A percentile compares a stretch with the other conserved stretches of the same genome.
phyloP scores from a whole-genome alignment of 2,888 invertebrate genomes.

The Pammene aurita region DNA sequence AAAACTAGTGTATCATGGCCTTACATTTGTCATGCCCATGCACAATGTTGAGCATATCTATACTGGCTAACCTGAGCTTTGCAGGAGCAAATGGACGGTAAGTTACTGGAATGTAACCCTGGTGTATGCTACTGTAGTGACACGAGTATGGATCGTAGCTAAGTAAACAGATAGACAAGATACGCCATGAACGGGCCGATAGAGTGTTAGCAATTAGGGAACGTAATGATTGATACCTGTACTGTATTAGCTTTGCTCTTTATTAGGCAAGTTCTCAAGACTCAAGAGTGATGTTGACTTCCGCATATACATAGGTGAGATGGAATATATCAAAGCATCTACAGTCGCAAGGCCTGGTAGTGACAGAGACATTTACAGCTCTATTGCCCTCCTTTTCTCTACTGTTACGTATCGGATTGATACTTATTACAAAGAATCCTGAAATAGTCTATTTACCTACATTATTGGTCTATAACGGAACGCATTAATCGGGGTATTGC shows the following conservation, averaged over 20 bases:
- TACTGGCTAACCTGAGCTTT: neutral
- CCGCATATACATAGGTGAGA: neutral
- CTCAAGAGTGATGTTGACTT: no score
- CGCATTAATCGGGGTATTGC: conserved; percentile 24
- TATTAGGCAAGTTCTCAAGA: neutral
- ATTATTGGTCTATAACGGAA: conserved; percentile 19
- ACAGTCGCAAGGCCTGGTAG: neutral
- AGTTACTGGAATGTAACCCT: no score
- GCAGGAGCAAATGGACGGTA: no score
- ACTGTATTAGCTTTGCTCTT: neutral
- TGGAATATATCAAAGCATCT: no score
- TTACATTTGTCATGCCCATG: neutral
- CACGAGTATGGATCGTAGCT: neutral
- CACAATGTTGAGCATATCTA: neutral
- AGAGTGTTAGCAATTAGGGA: conserved; percentile 13
- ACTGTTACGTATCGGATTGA: neutral
- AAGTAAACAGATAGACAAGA: conserved; percentile 17
- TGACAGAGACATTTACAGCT: neutral
- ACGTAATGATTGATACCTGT: neutral
- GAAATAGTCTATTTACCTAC: conserved; percentile 29
- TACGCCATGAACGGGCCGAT: conserved; percentile 20
- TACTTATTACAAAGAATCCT: conserved; percentile 14
- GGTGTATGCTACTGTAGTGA: neutral
- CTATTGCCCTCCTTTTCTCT: neutral
- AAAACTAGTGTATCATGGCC: neutral